Base-by-base conservation (phyloP, 64 coral and sea anemone species). In the Porites lutea region DNA sequence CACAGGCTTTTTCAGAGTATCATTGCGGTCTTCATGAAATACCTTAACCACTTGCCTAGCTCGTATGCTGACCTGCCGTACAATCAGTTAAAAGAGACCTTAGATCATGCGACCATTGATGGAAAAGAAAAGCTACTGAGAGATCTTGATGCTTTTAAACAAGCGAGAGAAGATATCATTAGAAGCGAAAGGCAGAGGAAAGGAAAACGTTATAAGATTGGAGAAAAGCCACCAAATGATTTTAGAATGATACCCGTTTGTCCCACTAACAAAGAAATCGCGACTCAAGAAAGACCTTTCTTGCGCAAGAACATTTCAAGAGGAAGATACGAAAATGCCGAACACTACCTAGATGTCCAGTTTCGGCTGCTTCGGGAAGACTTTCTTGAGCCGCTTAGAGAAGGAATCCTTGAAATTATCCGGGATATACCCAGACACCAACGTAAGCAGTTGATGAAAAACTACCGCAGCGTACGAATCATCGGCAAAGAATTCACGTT, bases 321-420 rank as follows among this genome's bases (percentile, higher is more conserved):
- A 48, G 94, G 94, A 8, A 92, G 79, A 21, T 96, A 92, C 21
- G 77, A 96, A 50, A 75, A 72, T 5, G 76, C 68, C 14, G 94
- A 96, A 16, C 89, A 92, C 65, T 96, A 96, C 54, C 94, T 96
- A 9, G 94, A 96, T 72, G 86, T 96, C 9, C 94, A 96, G 52
- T 96, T 96, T 64, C 89, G 94, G 19, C 72, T 96, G 19, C 87
- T 92, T 66, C 80, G 94, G 54, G 94, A 96, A 60, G 94, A 96
- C 22, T 96, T 96, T 59, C 78, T 96, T 82, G 89, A 86, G 43
- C 94, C 94, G 5, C 46, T 96, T 0, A 72, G 94, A 82, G 94
- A 96, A 51, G 90, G 94, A n/a, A 92, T 96, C 53, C 76, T 15
- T 13, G 94, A 96, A 82, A 67, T 89, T 57, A 18, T 79, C 37